A percentile compares a stretch with the other conserved stretches of the same genome.
These are phyloP conservation scores for Nasonia giraulti DNA, from an alignment of 1,140 invertebrate genomes.

Conservation along the genomic window DNA sequence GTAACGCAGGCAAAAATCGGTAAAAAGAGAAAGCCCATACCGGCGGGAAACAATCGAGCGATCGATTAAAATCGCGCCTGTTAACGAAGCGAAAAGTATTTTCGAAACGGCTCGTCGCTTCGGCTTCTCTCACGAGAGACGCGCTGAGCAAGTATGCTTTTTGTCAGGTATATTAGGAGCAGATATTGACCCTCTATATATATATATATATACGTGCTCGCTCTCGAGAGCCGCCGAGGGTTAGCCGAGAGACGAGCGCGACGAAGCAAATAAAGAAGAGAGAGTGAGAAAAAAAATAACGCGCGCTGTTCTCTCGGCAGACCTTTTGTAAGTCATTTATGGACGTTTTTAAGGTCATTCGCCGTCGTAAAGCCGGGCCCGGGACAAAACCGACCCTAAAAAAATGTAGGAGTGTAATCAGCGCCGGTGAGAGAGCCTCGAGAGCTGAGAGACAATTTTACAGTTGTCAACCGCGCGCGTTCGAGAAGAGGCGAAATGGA, in stretches of 20 bases:
- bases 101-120: no score
- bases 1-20: no score
- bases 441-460: conserved; percentile 33
- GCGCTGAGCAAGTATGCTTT: background rate
- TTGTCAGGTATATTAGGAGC: conserved; percentile 40
- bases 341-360: conserved; percentile 44
- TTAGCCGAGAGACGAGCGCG: background rate
- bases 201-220: no score
- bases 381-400: conserved; percentile 32
- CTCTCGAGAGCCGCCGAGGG: background rate
- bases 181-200: conserved; percentile 39
- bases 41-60: no score
- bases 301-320: background rate
- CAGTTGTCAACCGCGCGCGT: conserved; percentile 16
- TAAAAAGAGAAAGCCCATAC: no score
- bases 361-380: conserved; percentile 28
- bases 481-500: no score
- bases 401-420: conserved; percentile 34
- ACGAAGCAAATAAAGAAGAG: conserved; percentile 3
- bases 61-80: no score
- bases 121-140: no score
- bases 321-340: conserved; percentile 38
- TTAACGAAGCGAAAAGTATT: no score
- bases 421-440: no score
- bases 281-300: background rate